Evolutionary conservation across 1,140 invertebrate genomes (phyloP).

Genomic region (Drosophila subobscura): DNA sequence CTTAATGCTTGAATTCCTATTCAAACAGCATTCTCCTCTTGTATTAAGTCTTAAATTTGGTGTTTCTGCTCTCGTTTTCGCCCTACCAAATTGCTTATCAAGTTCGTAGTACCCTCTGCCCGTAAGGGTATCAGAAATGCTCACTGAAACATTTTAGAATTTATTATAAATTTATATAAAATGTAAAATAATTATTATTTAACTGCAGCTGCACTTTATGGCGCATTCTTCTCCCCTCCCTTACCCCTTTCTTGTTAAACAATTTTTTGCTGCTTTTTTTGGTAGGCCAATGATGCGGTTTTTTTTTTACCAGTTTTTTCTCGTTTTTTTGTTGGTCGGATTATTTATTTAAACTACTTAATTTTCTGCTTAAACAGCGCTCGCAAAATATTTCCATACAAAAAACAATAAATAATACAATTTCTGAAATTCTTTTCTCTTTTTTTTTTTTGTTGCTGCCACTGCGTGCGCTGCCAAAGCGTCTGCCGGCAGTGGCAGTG

Average conservation of each 20-base stretch:
- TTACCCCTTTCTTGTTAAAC: constrained; percentile 33
- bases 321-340: constrained; percentile 21
- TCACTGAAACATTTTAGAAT: constrained; percentile 17
- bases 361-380: constrained; percentile 79
- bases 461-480: constrained; percentile 60
- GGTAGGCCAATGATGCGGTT: constrained; percentile 17
- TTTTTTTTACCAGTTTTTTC: no score
- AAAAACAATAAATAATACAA: constrained; percentile 62
- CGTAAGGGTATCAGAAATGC: no score
- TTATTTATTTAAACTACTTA: constrained; percentile 82
- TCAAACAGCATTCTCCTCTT: no score
- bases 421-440: constrained; percentile 36
- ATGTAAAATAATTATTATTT: constrained; percentile 54
- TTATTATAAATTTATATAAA: constrained; percentile 37
- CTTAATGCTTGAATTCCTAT: no score
- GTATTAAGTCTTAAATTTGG: no score
- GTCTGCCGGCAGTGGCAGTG: constrained; percentile 61
- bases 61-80: no score
- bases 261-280: constrained; percentile 44
- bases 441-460: constrained; percentile 30
- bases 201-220: constrained; percentile 59
- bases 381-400: constrained; percentile 52
- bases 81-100: no score
- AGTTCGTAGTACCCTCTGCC: no score
- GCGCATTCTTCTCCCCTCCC: constrained; percentile 6